Conservation (phyloP, 1,140 invertebrate species). For the Drosophila prosaltans region DNA sequence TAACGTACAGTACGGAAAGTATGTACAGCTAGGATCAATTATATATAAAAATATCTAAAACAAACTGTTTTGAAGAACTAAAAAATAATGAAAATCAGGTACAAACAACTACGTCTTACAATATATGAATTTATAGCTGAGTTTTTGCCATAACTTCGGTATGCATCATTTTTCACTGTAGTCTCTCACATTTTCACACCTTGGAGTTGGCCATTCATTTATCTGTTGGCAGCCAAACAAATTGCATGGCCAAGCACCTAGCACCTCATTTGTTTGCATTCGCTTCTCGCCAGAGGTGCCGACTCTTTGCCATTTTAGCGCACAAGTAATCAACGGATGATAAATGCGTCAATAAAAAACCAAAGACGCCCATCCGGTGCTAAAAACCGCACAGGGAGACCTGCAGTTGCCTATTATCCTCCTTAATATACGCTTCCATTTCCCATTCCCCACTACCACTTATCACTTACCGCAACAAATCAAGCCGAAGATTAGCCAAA, state of each 20-base stretch:
- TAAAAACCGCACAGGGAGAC: constrained; percentile 61
- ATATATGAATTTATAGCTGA: background rate
- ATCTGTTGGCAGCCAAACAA: constrained; percentile 49
- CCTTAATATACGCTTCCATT: background rate
- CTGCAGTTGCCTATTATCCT: background rate
- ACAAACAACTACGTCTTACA: background rate
- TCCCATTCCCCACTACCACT: background rate
- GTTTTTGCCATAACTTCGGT: background rate
- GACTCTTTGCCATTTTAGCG: constrained; percentile 37
- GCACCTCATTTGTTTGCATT: constrained; percentile 58
- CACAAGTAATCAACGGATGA: constrained; percentile 68
- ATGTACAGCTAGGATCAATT: no score
- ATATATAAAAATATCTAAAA: no score
- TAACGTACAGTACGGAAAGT: no score
- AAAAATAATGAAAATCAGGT: background rate
- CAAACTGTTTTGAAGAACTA: no score
- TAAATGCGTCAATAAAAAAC: constrained; percentile 66
- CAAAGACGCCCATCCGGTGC: constrained; percentile 61
- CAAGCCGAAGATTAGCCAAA: constrained; percentile 87
- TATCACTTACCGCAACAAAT: constrained; percentile 85
- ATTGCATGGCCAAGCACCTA: constrained; percentile 56
- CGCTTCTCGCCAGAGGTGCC: constrained; percentile 11
- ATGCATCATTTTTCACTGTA: background rate
- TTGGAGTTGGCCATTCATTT: constrained; percentile 34
- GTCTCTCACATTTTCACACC: constrained; percentile 4